Conservation (phyloP, 2,797 vertebrate genomes). For the Tokudaia tokunoshimensis region DNA sequence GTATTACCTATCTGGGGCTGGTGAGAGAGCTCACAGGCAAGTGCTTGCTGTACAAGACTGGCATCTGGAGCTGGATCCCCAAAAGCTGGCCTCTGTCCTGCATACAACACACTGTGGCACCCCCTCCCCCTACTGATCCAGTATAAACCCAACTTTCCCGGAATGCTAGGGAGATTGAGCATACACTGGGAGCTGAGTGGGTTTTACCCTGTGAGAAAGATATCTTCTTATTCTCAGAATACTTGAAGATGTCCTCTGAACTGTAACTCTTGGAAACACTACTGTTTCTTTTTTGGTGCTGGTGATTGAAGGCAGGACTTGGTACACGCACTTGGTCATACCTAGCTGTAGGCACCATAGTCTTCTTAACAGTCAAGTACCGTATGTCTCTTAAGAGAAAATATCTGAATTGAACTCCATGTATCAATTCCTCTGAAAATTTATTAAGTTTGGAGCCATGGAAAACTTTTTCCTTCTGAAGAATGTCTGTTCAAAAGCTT, state of each 20-base stretch:
- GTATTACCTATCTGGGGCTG: neutral
- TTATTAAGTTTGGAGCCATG: neutral
- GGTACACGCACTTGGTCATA: neutral
- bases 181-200: neutral
- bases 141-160: neutral
- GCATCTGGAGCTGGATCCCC: neutral
- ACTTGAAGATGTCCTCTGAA: neutral
- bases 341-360: neutral
- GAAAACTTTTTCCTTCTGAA: neutral
- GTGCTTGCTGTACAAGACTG: neutral
- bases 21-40: neutral
- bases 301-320: neutral
- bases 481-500: neutral
- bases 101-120: neutral
- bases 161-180: neutral
- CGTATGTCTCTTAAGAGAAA: neutral
- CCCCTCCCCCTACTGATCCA: neutral
- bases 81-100: neutral
- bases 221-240: neutral
- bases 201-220: neutral
- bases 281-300: neutral
- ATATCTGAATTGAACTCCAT: constrained; percentile 22
- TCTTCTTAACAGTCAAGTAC: neutral
- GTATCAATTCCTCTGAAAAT: neutral
- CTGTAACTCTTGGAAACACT: neutral